phyloP scores from a whole-genome alignment of 1,140 invertebrate genomes.

The Saxidomus purpurata region DNA sequence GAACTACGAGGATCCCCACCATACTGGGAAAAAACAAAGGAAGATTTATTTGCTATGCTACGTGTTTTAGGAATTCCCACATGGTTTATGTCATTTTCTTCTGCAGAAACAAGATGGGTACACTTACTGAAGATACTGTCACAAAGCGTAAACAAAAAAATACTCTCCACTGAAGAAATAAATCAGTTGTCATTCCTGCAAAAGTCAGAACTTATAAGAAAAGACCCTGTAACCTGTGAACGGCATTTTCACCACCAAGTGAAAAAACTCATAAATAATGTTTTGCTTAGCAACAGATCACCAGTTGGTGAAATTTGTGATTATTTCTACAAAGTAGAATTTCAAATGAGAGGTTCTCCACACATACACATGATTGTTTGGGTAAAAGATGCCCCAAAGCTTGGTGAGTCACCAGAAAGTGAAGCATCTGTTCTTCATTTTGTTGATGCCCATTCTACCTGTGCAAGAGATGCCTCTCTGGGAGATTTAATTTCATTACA shows the following conservation, averaged over 20 bases:
- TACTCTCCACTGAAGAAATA: conserved; percentile 35
- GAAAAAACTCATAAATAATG: conserved; percentile 39
- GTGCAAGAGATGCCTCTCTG: conserved; percentile 12
- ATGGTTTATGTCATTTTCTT: conserved; percentile 65
- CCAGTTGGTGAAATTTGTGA: conserved; percentile 74
- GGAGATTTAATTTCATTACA: conserved; percentile 53
- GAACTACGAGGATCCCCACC: conserved; percentile 48
- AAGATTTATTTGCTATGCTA: conserved; percentile 62
- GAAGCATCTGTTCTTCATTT: conserved; percentile 50
- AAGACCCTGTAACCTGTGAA: conserved; percentile 70
- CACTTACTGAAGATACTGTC: conserved; percentile 31
- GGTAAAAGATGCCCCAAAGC: conserved; percentile 82
- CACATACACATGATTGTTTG: conserved; percentile 86
- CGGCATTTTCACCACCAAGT: conserved; percentile 66
- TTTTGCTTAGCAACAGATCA: conserved; percentile 31
- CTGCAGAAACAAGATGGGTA: conserved; percentile 57
- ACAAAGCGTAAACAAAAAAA: background rate
- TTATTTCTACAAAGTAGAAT: conserved; percentile 36
- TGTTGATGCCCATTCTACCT: conserved; percentile 61
- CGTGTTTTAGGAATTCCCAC: conserved; percentile 47
- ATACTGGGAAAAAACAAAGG: conserved; percentile 53
- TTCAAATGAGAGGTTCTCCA: conserved; percentile 72
- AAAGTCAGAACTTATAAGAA: conserved; percentile 58
- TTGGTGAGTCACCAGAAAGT: conserved; percentile 35
- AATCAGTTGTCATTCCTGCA: conserved; percentile 20